Evolutionary conservation across 2,888 invertebrate genomes (phyloP), one percentile per base, ranked within the genome.

Genomic region (Steinernema scapterisci): DNA sequence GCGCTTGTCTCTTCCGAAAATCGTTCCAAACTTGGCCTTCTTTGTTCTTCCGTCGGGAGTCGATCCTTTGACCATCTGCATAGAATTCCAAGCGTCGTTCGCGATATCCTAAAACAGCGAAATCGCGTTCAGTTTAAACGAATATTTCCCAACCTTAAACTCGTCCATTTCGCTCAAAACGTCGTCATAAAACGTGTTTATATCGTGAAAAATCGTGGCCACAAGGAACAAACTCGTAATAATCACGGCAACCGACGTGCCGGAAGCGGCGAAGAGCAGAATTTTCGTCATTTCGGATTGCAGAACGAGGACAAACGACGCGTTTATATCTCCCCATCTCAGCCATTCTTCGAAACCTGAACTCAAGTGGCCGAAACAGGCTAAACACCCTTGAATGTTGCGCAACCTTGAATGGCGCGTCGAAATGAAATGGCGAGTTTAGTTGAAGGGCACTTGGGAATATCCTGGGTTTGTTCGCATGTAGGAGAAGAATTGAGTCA

Each of bases 71-170:
- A 52, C 52, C 21, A 52, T 19, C 52, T 52, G 52, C 52, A 52
- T 52, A 1, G 52, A 52, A 23, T 23, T 23, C 52, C 52, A 52
- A 11, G 52, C 52, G 52, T 52, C 52, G 52, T 52, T 52, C 21
- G 52, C 52, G n/a, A 52, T 52, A 11, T 52, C 23, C 52, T 52
- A 23, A 52, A 21, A 38, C 5, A 38, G 9, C 38, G 38, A 6
- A 19, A 48, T 3, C n/a, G 9, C 13, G 7, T 44, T 44, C 13
- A 44, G 45, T 44, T 48, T n/a, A n/a, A 16, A 16, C 3, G 2
- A 48, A 48, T 16, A 16, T 48, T 48, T 19, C 13, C 19, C 7
- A 21, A 52, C 52, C 52, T 52, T 52, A 23, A 52, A 52, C 16
- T 52, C 52, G 23, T 52, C 52, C 21, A 52, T 9, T 3, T 52